Evolutionary conservation across 2,113 vertebrate species (phyloP).

Genomic region (Syrmaticus mikado): DNA sequence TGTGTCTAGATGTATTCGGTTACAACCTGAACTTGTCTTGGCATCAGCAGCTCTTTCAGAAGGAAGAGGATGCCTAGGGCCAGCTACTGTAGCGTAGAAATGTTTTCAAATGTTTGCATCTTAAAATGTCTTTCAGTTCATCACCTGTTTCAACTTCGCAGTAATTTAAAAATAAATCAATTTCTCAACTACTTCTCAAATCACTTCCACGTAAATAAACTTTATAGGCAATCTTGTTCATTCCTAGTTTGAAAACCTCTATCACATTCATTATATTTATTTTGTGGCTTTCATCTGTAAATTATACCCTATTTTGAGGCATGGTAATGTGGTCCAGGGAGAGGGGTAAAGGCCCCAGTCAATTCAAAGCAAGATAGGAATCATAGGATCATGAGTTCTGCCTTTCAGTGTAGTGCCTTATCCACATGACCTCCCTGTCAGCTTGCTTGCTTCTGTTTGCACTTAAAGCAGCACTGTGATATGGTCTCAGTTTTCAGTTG

Average conservation of each 20-base stretch:
- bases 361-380: neutral
- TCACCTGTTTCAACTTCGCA: neutral
- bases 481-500: neutral
- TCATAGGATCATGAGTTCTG: neutral
- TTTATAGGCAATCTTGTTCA: neutral
- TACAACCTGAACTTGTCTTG: neutral
- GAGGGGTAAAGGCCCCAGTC: neutral
- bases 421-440: neutral
- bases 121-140: neutral
- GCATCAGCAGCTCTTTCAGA: neutral
- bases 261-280: neutral
- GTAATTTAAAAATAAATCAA: neutral
- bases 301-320: neutral
- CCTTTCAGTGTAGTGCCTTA: neutral
- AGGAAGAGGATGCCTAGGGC: neutral
- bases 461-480: neutral
- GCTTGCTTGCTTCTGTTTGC: neutral
- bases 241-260: neutral
- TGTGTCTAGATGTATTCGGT: neutral
- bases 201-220: neutral
- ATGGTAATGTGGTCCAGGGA: neutral
- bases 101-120: neutral
- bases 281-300: neutral
- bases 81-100: neutral
- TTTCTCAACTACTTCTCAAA: neutral